Conservation (phyloP, 2,797 vertebrate genomes). For the Gadopsis bispinosus region DNA sequence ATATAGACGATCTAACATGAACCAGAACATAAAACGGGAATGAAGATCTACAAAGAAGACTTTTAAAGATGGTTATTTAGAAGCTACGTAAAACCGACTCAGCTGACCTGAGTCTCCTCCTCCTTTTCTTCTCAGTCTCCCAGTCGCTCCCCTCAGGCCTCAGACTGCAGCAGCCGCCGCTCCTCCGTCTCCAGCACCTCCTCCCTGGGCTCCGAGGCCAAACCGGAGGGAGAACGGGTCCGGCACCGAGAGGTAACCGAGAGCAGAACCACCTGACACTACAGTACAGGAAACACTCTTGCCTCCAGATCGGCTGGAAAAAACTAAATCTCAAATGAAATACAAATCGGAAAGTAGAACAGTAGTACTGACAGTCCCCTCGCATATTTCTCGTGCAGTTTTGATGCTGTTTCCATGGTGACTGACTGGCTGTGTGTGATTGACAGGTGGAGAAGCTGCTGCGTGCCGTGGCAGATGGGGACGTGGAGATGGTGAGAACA, state of each 20-base stretch:
- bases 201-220: constrained; percentile 81
- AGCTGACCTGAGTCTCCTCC: not conserved
- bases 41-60: too few species aligned
- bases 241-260: constrained; percentile 89
- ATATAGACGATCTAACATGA: too few species aligned
- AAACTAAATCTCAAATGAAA: too few species aligned
- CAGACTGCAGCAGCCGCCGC: constrained; percentile 89
- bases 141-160: constrained; percentile 81
- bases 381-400: not conserved
- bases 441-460: constrained; percentile 95
- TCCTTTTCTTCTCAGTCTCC: constrained; percentile 79
- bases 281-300: not conserved
- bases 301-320: not conserved
- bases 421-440: constrained; percentile 26
- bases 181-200: constrained; percentile 91
- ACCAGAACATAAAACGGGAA: too few species aligned
- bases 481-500: constrained; percentile 94
- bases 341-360: not conserved
- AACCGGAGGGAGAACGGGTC: constrained; percentile 82
- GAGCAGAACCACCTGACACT: not conserved
- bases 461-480: constrained; percentile 94
- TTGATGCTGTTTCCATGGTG: not conserved
- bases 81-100: too few species aligned
- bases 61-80: too few species aligned
- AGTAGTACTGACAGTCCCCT: not conserved